Evolutionary conservation across 2,888 invertebrate genomes (phyloP), one percentile per base, ranked within the genome.

Genomic region (Hirudinaria manillensis): DNA sequence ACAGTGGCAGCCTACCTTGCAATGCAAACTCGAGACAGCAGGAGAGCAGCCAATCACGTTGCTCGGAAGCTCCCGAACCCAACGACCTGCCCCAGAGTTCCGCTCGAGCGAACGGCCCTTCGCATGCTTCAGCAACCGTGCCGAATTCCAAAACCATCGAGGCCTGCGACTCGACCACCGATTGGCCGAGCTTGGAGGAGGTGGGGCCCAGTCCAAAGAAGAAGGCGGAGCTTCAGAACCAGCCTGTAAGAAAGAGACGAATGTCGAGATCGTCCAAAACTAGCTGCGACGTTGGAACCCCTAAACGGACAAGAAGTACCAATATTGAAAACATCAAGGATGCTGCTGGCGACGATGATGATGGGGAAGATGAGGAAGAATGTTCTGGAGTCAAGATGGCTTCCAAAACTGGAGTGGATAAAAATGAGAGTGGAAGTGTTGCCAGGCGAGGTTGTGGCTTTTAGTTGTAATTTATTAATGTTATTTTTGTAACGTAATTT

Each of bases 131-230:
- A 10, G 6, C 32, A 24, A 13, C 13, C 36, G 3, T 19, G 10
- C 61, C 24, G 1, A 61, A 61, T 61, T 32, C 10, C 1, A 72
- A 53, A 51, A 72, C 72, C 16, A 32, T 34, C 45, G 65, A 34
- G 36, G 36, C 65, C n/a, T 73, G 73, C n/a, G 73, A 73, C 29
- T 73, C 73, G 16, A 73, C 73, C n/a, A 73, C 73, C 38, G 73
- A 73, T 65, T 73, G 73, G 73, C 38, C 38, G 61, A 32, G 36
- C 68, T 1, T 61, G 61, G 61, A 61, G n/a, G 61, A 61, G 61
- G 29, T n/a, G 3, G 61, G 10, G 7, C n/a, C 61, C 13, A 45
- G 45, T 45, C 45, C 45, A 16, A 45, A 45, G 45, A 45, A 16
- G 45, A 45, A 45, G 45, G 45, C 45, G 45, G 45, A 10, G 13